Conservation (phyloP, 2,888 invertebrate species). For the Syrphus vitripennis region DNA sequence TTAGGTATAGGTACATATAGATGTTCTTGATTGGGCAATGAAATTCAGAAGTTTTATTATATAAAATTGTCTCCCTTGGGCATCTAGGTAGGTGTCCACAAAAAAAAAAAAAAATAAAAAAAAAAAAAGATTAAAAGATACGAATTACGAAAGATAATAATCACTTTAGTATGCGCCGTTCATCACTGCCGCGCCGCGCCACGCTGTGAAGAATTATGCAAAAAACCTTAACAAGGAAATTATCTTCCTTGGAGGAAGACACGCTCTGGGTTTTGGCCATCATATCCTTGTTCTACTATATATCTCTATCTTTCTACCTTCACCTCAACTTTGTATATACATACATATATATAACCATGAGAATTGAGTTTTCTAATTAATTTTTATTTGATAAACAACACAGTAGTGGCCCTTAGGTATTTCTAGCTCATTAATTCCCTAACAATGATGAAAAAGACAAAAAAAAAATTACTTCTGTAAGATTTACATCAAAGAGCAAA, state of each 20-base stretch:
- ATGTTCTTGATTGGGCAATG: constrained; percentile 5
- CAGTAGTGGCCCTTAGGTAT: constrained; percentile 23
- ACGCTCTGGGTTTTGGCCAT: neutral
- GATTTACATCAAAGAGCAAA: constrained; percentile 7
- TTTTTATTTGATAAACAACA: constrained; percentile 29
- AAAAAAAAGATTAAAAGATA: constrained; percentile 33
- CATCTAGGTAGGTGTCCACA: constrained; percentile 6
- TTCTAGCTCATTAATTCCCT: constrained; percentile 10
- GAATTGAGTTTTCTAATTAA: constrained; percentile 23
- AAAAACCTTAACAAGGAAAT: constrained; percentile 18
- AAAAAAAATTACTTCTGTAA: neutral
- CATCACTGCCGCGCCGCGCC: neutral
- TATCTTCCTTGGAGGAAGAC: neutral
- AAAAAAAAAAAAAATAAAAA: too few relatives aligned
- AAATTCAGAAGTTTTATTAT: constrained; percentile 7
- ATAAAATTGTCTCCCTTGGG: neutral
- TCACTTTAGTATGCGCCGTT: constrained; percentile 35
- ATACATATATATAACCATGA: neutral
- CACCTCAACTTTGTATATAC: neutral
- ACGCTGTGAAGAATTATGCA: constrained; percentile 30
- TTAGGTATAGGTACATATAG: neutral
- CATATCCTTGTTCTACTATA: neutral
- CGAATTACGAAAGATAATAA: constrained; percentile 57
- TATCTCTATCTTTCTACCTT: neutral
- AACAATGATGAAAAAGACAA: neutral